Evolutionary conservation across 1,140 invertebrate genomes (phyloP), one percentile per base, ranked within the genome.

Genomic region (Limonius californicus): DNA sequence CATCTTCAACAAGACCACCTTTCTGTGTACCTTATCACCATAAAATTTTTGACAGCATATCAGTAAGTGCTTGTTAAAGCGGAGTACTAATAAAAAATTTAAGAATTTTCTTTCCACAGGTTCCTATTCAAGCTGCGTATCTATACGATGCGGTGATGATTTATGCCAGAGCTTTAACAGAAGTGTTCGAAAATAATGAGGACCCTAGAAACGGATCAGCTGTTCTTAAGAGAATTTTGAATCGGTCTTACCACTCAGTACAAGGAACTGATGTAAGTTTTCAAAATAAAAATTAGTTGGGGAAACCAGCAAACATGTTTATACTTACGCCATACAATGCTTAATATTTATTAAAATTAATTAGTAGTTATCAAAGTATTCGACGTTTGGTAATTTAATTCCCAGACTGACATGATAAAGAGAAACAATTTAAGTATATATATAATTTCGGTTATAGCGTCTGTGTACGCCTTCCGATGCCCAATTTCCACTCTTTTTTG

Each of bases 141-240:
- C 78, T 94, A 2, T 95, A 93, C 71, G 93, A 95, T 71, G 92
- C 91, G 0, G 90, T 96, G 0, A 85, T 88, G 77, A 83, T 95
- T 56, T 95, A 94, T 78, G 91, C 91, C 0, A 77, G 84, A 42
- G 92, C 91, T 0, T 79, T 92, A 2, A 86, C 89, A 0, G 85
- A 91, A 62, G 78, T 88, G 1, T 78, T 95, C 47, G 67, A 80
- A 7, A 80, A 83, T 12, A 82, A 85, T 9, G 82, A 85, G 16
- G 83, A 90, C 66, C 85, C 88, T 0, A 83, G 85, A 30, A 87
- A 92, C 73, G 91, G 91, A 7, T 85, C 84, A 0, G 81, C 82
- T 1, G 82, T 94, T 21, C 82, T 92, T 69, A 80, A 84, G 18
- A 78, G 81, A 6, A 88, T 94, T 3, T 74, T 87, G 14, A 89